Percentiles rank a stretch among this genome's conserved stretches.
phyloP scores from a whole-genome alignment of 2,113 vertebrate species.

The Elgaria multicarinata region DNA sequence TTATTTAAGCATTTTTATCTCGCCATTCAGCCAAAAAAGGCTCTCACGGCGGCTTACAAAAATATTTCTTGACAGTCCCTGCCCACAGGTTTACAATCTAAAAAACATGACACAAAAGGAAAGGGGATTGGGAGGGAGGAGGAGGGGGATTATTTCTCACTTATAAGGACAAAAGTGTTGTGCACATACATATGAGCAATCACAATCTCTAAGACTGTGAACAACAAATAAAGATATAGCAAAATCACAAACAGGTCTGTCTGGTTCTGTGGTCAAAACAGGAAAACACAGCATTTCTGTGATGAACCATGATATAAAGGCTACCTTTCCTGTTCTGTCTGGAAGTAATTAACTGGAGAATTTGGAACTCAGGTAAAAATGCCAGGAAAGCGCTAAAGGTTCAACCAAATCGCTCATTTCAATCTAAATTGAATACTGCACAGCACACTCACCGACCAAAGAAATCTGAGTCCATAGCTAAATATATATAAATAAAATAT shows the following conservation, averaged over 20 bases:
- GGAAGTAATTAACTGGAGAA: neutral
- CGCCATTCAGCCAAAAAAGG: no score
- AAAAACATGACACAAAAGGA: no score
- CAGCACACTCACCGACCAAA: slow-evolving; percentile 91
- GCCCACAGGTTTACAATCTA: no score
- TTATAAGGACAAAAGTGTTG: neutral
- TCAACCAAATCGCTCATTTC: neutral
- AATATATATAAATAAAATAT: slow-evolving; percentile 95
- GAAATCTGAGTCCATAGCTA: slow-evolving; percentile 90
- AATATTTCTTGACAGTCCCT: no score
- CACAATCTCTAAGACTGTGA: neutral
- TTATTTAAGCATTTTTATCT: no score
- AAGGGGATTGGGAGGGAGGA: no score
- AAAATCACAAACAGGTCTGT: neutral
- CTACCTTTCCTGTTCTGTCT: neutral
- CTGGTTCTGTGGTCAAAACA: neutral
- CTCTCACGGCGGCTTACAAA: no score
- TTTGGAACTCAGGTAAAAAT: neutral
- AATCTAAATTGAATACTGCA: neutral
- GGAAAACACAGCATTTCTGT: neutral
- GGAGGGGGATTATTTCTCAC: no score
- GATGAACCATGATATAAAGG: neutral
- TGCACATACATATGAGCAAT: slow-evolving; percentile 1
- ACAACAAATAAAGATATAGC: neutral
- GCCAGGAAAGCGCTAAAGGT: neutral